Conservation (phyloP, 2,113 vertebrate genomes). For the Proterorhinus semilunaris region DNA sequence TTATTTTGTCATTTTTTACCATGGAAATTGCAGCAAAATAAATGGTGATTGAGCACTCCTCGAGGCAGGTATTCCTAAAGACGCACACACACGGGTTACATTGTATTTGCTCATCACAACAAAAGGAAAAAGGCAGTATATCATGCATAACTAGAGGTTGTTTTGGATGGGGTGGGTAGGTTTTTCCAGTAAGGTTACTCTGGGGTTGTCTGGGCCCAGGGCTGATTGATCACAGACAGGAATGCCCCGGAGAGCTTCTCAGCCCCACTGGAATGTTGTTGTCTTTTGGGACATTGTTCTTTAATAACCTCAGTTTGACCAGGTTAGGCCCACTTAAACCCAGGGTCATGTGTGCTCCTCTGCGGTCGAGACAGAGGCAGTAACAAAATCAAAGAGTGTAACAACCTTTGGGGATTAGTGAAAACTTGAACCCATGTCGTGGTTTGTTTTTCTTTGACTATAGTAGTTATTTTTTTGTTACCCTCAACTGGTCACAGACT, state of each 20-base stretch:
- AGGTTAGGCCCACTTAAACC: conserved; percentile 32
- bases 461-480: conserved; percentile 8
- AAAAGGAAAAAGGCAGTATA: conserved; percentile 24
- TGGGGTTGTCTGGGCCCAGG: conserved; percentile 60
- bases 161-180: conserved; percentile 41
- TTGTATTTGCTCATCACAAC: conserved; percentile 41
- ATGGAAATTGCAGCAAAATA: conserved; percentile 36
- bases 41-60: conserved; percentile 1
- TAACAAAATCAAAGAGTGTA: background rate
- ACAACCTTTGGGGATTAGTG: background rate
- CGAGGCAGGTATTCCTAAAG: conserved; percentile 14
- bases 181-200: conserved; percentile 58
- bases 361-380: background rate
- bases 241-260: conserved; percentile 66
- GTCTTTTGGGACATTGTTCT: conserved; percentile 56
- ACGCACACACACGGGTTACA: conserved; percentile 1
- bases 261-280: conserved; percentile 68
- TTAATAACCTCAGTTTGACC: conserved; percentile 59
- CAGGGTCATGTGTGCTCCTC: background rate
- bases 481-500: conserved; percentile 8
- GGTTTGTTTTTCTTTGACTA: conserved; percentile 1
- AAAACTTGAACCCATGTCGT: background rate
- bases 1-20: conserved; percentile 41
- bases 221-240: conserved; percentile 77
- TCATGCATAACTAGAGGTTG: conserved; percentile 12